A percentile compares a stretch with the other conserved stretches of the same genome.
Conservation (phyloP, 2,888 invertebrate genomes). For the Oligia fasciuncula region DNA sequence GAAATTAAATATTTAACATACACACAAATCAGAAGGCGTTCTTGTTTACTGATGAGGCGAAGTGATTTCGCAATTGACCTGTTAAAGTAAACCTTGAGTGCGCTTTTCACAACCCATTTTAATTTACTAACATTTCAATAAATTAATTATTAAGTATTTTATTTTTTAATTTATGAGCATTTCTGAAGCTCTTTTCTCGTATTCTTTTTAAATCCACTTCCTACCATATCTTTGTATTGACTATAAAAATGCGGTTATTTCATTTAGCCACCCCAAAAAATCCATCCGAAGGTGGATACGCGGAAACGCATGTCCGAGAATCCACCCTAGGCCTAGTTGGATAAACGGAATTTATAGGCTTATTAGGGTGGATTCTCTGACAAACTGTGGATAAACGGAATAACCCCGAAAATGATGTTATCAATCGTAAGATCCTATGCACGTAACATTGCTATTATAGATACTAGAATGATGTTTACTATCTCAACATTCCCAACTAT, state of each 20-base stretch:
- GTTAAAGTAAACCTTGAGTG: background rate
- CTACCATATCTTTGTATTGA: background rate
- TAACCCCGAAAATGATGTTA: background rate
- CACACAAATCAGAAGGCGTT: background rate
- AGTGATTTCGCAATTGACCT: background rate
- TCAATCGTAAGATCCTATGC: slow-evolving; percentile 31
- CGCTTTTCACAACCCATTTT: background rate
- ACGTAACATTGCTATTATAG: slow-evolving; percentile 2
- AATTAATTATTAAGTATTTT: too few relatives aligned
- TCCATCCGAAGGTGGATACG: too few relatives aligned
- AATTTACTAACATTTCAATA: background rate
- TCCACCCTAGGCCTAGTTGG: background rate
- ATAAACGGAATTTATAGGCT: too few relatives aligned
- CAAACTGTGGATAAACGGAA: background rate
- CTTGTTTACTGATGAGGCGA: slow-evolving; percentile 5
- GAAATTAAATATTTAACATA: background rate
- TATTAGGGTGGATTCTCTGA: too few relatives aligned
- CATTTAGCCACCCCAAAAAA: too few relatives aligned
- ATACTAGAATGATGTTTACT: slow-evolving; percentile 1
- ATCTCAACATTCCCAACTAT: slow-evolving; percentile 11
- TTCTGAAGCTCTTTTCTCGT: background rate
- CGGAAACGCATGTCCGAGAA: background rate
- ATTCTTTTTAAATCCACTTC: background rate
- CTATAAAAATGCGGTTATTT: background rate
- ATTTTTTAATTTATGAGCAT: too few relatives aligned